Evolutionary conservation across 2,797 vertebrate genomes (phyloP), one percentile per base, ranked within the genome.

Genomic region (Xenentodon cancila): DNA sequence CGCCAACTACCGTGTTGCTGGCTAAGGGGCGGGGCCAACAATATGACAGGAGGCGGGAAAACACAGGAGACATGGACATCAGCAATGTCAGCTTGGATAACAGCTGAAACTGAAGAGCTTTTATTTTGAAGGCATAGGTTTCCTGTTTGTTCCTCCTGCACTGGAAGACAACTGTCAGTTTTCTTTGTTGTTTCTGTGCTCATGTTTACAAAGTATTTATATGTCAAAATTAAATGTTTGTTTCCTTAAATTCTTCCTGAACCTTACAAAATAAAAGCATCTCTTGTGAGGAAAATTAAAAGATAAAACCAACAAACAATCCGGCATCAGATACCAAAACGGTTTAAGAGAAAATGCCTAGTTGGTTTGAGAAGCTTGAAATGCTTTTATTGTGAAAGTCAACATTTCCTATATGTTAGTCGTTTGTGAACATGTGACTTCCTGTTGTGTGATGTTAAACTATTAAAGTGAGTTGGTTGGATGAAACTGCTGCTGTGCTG

Each of bases 1-100:
- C 37, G 79, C 74, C 13, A 95, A 95, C 84, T 94, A 94, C 77
- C 89, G 93, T 0, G 88, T 94, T 42, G 89, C 91, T 0, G 93
- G 93, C 55, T 94, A 80, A 87, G 46, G 34, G 50, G 44, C 5
- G 54, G 25, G 0, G 52, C 1, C 0, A 27, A 18, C 0, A 11
- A 18, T 11, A 9, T 9, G 27, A 19, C 9, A 21, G 13, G 22
- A 5, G 54, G 62, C 1, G 21, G 69, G 61, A 32, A 45, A 63
- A 58, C 47, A 9, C 21, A 32, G 19, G 43, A 48, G 27, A 17
- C 25, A 16, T 5, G 25, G 25, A 25, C 25, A 25, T 5, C 5
- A 25, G 25, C 25, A 25, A 25, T 5, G 25, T 25, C 5, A 25
- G 25, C 25, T 25, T 25, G 25, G 25, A 25, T 25, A 25, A 25